Evolutionary conservation across 2,113 vertebrate species (phyloP), one percentile per base, ranked within the genome.

Genomic region (Seriola rivoliana): DNA sequence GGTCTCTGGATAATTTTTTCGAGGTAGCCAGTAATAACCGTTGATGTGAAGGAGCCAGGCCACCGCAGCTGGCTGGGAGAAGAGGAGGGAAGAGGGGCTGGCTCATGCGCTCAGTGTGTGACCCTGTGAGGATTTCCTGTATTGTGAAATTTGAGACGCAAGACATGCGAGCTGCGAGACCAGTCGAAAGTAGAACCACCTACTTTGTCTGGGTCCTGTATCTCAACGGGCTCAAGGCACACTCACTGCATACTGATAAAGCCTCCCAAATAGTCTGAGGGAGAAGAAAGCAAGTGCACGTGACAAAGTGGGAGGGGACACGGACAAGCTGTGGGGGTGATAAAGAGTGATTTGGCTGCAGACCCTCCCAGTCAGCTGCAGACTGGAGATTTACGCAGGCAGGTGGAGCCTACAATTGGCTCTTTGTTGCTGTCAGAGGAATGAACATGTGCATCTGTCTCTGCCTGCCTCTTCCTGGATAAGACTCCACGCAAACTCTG

Each of bases 391-490:
- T 90, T 89, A 91, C 75, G 81, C 92, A 80, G 81, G 88, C 93
- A 95, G 93, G 93, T 95, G 91, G 92, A 91, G 93, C 84, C 78
- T 91, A 93, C 94, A 95, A 93, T 93, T 88, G 89, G 82, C 85
- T 93, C 93, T 94, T 93, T 94, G 93, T 95, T 90, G 88, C 84
- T 78, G 88, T 87, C 86, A 71, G 88, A 88, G 88, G 85, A 92
- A 85, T 71, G 81, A 90, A 90, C 92, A 92, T 94, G 91, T 94
- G 91, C 89, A 64, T 89, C 85, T 84, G 86, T 84, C 71, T 90
- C 76, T 68, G 85, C 85, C 90, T 87, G 79, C 88, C 84, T 89
- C 83, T 86, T 85, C 80, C 73, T 78, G 71, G 62, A 82, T 84
- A 77, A 80, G 79, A 66, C 64, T 80, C 66, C 54, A 83, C 42